Conservation (phyloP, 2,113 vertebrate genomes). For the Pao palembangensis region DNA sequence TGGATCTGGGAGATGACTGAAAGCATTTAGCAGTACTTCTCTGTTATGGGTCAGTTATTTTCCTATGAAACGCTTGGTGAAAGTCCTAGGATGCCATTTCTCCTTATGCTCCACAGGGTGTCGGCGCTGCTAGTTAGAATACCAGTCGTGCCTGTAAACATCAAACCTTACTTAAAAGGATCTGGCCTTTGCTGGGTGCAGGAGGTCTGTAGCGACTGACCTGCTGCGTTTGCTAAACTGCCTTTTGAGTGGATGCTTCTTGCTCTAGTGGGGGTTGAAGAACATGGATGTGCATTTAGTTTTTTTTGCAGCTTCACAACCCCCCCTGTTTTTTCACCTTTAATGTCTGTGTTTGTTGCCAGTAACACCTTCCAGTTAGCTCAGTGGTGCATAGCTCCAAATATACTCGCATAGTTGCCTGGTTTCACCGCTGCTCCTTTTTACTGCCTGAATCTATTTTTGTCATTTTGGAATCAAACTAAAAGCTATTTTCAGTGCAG, state of each 20-base stretch:
- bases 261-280: slow-evolving; percentile 5
- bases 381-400: no score
- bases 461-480: no score
- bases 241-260: slow-evolving; percentile 4
- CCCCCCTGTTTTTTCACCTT: slow-evolving; percentile 30
- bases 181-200: slow-evolving; percentile 6
- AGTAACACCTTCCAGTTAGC: slow-evolving; percentile 14
- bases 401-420: background rate
- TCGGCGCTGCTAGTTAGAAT: slow-evolving; percentile 20
- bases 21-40: slow-evolving; percentile 50
- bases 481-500: no score
- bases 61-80: slow-evolving; percentile 21
- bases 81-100: slow-evolving; percentile 11
- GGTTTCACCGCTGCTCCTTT: background rate
- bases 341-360: slow-evolving; percentile 16
- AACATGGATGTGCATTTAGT: slow-evolving; percentile 15
- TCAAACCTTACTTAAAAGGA: slow-evolving; percentile 23
- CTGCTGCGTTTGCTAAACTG: slow-evolving; percentile 9
- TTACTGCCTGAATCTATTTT: no score
- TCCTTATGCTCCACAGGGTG: slow-evolving; percentile 3
- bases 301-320: slow-evolving; percentile 14
- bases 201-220: slow-evolving; percentile 15
- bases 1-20: slow-evolving; percentile 15
- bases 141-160: slow-evolving; percentile 33
- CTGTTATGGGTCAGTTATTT: slow-evolving; percentile 41